Evolutionary conservation across 2,888 invertebrate species (phyloP), one percentile per base, ranked within the genome.

Genomic region (Palloptera scutellata): DNA sequence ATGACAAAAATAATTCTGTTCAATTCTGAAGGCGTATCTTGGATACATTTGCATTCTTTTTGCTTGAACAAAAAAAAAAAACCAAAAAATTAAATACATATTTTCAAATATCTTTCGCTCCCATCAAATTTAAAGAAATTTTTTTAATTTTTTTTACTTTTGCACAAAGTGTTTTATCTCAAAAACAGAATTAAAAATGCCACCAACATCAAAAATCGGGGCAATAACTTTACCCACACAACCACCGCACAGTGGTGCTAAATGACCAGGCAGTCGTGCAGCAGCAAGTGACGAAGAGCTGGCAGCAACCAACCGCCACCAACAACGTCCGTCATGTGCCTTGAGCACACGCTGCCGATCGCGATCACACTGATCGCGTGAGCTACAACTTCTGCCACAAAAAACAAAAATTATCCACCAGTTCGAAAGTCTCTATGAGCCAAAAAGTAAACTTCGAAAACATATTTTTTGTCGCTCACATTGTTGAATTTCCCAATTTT

Each of bases 101-200:
- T 48, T 48, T 48, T 48, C 48, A 12, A 48, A 15, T 48, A 48
- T 48, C 8, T 48, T 48, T 15, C 48, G 15, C 12, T 17, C n/a
- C 53, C 12, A 53, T 15, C n/a, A 53, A 19, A 53, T 12, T 11
- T 8, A 53, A 19, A 53, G 15, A 53, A 48, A 53, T 19, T n/a
- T 20, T 2, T 1, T 20, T 30, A 61, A 15, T 53, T 40, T 30
- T 30, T 30, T 30, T n/a, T 15, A 40, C 20, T 30, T 30, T 30
- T 30, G 5, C 42, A 40, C 20, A 30, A 57, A 57, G 30, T 20
- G 17, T 57, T 30, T 30, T 30, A 30, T 30, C 30, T 30, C 30
- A 57, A 57, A 30, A 57, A 57, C 3, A 30, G 13, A 57, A 57
- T 40, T 4, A 19, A 57, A n/a, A 57, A 57, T 11, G 20, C 13